Conservation (phyloP, 1,140 invertebrate genomes). For the Hyles vespertilio region DNA sequence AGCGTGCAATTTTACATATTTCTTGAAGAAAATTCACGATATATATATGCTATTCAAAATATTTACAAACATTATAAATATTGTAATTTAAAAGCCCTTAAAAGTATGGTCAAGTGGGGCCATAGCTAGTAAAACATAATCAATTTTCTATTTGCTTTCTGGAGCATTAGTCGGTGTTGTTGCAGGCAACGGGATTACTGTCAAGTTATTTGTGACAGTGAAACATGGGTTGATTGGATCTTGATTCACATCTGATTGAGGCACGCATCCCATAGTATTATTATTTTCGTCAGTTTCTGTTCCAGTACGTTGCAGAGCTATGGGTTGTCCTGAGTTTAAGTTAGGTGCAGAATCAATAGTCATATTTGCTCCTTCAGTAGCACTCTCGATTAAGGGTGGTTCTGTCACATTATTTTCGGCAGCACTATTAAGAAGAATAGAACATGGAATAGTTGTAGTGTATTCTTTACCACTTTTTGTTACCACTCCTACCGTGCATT, state of each 20-base stretch:
- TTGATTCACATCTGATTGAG: constrained; percentile 38
- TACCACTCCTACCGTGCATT: constrained; percentile 66
- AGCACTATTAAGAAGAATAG: constrained; percentile 57
- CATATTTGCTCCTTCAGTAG: constrained; percentile 14
- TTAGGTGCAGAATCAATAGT: constrained; percentile 13
- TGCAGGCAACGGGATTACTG: constrained; percentile 48
- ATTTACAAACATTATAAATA: too few species aligned
- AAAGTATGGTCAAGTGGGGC: too few species aligned
- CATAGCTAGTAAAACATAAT: too few species aligned
- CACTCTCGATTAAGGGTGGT: constrained; percentile 31
- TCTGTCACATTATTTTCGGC: constrained; percentile 69
- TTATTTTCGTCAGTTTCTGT: constrained; percentile 16
- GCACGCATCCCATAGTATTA: constrained; percentile 38
- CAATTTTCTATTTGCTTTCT: too few species aligned
- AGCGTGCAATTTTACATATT: too few species aligned
- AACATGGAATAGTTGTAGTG: constrained; percentile 71
- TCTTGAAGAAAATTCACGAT: too few species aligned
- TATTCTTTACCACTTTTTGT: constrained; percentile 62
- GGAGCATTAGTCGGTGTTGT: constrained; percentile 16
- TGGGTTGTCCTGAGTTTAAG: constrained; percentile 29
- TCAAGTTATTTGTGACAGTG: constrained; percentile 51
- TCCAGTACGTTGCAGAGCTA: constrained; percentile 32
- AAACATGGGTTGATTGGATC: constrained; percentile 69
- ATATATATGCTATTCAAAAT: too few species aligned
- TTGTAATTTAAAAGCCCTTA: too few species aligned